Percentiles rank a stretch among this genome's conserved stretches.
These are phyloP conservation scores for Mylabris sibirica DNA, from an alignment of 2,888 invertebrate species.

Conservation along the genomic window DNA sequence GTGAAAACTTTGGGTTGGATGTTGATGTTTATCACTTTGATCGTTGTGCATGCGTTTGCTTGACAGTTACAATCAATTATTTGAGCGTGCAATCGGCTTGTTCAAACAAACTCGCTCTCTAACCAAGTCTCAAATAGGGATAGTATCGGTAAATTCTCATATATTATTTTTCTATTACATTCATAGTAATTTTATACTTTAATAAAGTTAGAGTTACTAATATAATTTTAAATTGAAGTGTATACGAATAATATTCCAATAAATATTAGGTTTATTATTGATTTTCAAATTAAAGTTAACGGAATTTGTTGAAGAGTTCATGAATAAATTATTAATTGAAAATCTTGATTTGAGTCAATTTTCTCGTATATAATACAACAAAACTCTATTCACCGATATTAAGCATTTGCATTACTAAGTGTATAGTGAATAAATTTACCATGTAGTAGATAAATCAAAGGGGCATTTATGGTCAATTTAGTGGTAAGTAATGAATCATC, in stretches of 20 bases:
- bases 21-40: constrained; percentile 38
- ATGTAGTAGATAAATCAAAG: constrained; percentile 34
- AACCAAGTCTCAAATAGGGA: constrained; percentile 18
- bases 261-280: constrained; percentile 17
- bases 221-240: no score
- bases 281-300: background rate
- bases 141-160: no score
- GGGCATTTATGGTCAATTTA: constrained; percentile 45
- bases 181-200: no score
- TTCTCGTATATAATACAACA: constrained; percentile 14
- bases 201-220: no score
- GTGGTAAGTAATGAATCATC: constrained; percentile 45
- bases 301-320: constrained; percentile 9
- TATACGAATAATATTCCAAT: no score
- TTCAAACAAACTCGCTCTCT: constrained; percentile 37
- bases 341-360: constrained; percentile 21
- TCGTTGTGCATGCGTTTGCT: constrained; percentile 39
- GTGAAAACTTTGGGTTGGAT: constrained; percentile 31
- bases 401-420: constrained; percentile 39
- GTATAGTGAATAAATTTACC: constrained; percentile 34
- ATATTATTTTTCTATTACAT: no score
- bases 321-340: constrained; percentile 28
- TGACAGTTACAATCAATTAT: constrained; percentile 41
- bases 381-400: constrained; percentile 33
- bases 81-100: constrained; percentile 38